A percentile compares a stretch with the other conserved stretches of the same genome.
phyloP scores from a whole-genome alignment of 2,888 invertebrate species.

The Eupithecia inturbata region DNA sequence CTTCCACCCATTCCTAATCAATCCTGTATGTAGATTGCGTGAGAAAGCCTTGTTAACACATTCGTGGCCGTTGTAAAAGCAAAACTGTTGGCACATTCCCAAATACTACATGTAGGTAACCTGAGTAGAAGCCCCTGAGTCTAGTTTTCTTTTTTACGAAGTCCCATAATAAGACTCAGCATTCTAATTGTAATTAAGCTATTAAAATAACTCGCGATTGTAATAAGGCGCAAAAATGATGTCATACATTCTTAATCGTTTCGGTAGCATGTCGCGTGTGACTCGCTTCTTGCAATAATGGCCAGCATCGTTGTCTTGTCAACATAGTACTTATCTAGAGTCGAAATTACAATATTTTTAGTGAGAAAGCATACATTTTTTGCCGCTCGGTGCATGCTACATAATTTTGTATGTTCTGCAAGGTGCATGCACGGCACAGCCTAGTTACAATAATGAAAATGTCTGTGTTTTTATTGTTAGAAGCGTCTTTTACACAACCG shows the following conservation, averaged over 20 bases:
- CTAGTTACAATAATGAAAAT: background rate
- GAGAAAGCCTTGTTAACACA: background rate
- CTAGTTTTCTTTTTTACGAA: background rate
- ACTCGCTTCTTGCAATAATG: background rate
- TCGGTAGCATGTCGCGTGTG: conserved; percentile 5
- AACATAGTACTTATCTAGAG: background rate
- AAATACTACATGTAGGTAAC: background rate
- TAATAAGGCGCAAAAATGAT: conserved; percentile 3
- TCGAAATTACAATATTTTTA: background rate
- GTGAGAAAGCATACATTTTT: background rate
- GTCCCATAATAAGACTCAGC: background rate
- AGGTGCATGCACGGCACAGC: background rate
- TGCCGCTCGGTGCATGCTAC: background rate
- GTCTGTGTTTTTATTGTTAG: background rate
- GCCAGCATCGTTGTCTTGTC: background rate
- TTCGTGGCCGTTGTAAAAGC: background rate
- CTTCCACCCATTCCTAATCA: background rate
- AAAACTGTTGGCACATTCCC: background rate
- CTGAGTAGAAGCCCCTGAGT: background rate
- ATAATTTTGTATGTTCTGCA: background rate
- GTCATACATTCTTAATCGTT: conserved; percentile 8
- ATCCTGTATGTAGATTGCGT: background rate
- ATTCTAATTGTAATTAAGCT: background rate
- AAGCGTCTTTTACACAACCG: background rate
- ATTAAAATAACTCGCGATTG: background rate